Conservation (phyloP, 2,797 vertebrate species). For the Smutsia temminckii region DNA sequence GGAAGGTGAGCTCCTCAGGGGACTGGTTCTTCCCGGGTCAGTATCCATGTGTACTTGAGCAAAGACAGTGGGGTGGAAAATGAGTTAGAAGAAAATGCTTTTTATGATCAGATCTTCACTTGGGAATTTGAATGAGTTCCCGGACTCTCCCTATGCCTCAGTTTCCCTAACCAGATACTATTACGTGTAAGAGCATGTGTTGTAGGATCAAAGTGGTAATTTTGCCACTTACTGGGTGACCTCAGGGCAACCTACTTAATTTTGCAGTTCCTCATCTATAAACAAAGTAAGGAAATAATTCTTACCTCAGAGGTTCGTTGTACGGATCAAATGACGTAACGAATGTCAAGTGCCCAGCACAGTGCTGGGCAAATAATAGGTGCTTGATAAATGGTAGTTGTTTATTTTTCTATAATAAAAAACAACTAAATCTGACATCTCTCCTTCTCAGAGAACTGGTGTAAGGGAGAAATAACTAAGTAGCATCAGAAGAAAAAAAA, state of each 20-base stretch:
- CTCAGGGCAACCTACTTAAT: not conserved
- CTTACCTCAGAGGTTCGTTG: not conserved
- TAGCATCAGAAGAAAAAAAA: not conserved
- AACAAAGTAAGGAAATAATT: not conserved
- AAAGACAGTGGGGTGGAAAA: not conserved
- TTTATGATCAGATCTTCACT: not conserved
- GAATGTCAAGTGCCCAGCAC: not conserved
- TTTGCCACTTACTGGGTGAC: not conserved
- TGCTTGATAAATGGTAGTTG: not conserved
- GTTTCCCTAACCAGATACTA: not conserved
- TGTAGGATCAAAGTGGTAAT: not conserved
- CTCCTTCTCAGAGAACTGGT: not conserved
- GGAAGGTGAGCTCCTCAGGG: not conserved
- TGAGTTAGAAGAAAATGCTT: not conserved
- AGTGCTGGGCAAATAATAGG: not conserved
- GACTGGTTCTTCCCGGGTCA: not conserved
- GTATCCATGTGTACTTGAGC: not conserved
- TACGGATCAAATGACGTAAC: not conserved
- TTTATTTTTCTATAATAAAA: not conserved
- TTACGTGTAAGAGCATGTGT: not conserved
- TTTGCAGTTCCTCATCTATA: not conserved
- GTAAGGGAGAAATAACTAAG: not conserved
- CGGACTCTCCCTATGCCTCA: not conserved
- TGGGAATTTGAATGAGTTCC: not conserved
- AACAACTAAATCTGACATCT: not conserved